A percentile compares a stretch with the other conserved stretches of the same genome.
Conservation (phyloP, 2,797 vertebrate species). For the Thalassophryne amazonica region DNA sequence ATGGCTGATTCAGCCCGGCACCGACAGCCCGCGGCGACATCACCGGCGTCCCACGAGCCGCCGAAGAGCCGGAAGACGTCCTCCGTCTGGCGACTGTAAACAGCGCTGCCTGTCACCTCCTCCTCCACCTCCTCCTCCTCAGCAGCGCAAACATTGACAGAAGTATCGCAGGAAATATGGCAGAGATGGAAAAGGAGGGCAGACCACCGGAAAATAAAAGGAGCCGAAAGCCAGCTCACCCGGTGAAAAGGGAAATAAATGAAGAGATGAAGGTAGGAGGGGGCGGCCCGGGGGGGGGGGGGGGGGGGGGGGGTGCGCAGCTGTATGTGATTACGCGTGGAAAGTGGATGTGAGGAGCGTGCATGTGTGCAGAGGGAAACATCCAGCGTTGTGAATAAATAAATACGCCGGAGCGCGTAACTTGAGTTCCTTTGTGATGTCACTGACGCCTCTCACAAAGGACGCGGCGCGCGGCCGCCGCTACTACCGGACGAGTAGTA, state of each 20-base stretch:
- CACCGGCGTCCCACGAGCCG: conserved; percentile 70
- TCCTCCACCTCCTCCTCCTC: conserved; percentile 40
- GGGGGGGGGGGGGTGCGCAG: conserved; percentile 31
- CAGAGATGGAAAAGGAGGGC: conserved; percentile 99
- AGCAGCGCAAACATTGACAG: conserved; percentile 86
- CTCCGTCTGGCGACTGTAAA: conserved; percentile 74
- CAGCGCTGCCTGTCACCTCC: conserved; percentile 44
- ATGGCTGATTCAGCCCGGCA: conserved; percentile 91
- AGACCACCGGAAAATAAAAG: conserved; percentile 99
- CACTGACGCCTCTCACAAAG: conserved; percentile 49
- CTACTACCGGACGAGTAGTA: conserved; percentile 45
- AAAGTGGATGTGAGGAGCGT: conserved; percentile 66
- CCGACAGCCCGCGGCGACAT: conserved; percentile 76
- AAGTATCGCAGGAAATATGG: conserved; percentile 94
- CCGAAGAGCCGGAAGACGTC: conserved; percentile 67
- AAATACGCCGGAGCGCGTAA: conserved; percentile 68
- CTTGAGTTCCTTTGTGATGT: conserved; percentile 56
- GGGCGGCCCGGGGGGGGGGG: conserved; percentile 88
- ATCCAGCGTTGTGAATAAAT: conserved; percentile 69
- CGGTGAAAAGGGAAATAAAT: conserved; percentile 97
- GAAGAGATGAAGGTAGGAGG: conserved; percentile 97
- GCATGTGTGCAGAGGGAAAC: conserved; percentile 78
- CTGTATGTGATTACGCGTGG: conserved; percentile 71
- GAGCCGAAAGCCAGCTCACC: conserved; percentile 97
- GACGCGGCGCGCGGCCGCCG: conserved; percentile 59